A percentile compares a stretch with the other conserved stretches of the same genome.
Conservation (phyloP, 2,113 vertebrate genomes). For the Gila orcuttii region DNA sequence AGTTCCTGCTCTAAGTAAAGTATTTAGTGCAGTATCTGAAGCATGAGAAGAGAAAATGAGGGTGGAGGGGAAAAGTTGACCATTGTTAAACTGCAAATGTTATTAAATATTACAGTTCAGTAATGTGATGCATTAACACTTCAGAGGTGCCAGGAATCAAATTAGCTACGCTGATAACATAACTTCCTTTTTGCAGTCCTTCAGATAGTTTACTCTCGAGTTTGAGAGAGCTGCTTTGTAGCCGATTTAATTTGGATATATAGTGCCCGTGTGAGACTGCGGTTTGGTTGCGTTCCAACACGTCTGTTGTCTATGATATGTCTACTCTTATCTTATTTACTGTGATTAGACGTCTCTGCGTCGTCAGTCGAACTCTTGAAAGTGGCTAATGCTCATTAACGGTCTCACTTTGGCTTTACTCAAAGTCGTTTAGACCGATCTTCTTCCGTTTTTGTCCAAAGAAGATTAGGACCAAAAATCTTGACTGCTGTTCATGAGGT, state of each 20-base stretch:
- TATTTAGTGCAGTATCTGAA: conserved; percentile 49
- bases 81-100: conserved; percentile 19
- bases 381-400: conserved; percentile 63
- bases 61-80: conserved; percentile 12
- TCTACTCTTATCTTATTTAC: conserved; percentile 32
- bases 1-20: conserved; percentile 55
- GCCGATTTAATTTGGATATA: neutral
- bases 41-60: conserved; percentile 41
- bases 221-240: conserved; percentile 12
- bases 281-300: conserved; percentile 20
- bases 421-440: conserved; percentile 47
- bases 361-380: conserved; percentile 26
- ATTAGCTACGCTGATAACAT: neutral
- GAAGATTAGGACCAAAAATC: conserved; percentile 59
- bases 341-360: conserved; percentile 25
- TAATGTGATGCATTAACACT: conserved; percentile 1
- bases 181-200: neutral
- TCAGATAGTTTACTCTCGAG: neutral
- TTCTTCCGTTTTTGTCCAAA: conserved; percentile 55
- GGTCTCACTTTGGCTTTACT: conserved; percentile 54
- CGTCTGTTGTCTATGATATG: conserved; percentile 28
- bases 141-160: neutral
- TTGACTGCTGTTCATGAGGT: conserved; percentile 54
- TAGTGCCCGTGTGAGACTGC: neutral
- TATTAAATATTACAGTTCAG: conserved; percentile 27